These are phyloP conservation scores for Lethocerus indicus DNA, from an alignment of 1,140 invertebrate species.

Conservation along the genomic window DNA sequence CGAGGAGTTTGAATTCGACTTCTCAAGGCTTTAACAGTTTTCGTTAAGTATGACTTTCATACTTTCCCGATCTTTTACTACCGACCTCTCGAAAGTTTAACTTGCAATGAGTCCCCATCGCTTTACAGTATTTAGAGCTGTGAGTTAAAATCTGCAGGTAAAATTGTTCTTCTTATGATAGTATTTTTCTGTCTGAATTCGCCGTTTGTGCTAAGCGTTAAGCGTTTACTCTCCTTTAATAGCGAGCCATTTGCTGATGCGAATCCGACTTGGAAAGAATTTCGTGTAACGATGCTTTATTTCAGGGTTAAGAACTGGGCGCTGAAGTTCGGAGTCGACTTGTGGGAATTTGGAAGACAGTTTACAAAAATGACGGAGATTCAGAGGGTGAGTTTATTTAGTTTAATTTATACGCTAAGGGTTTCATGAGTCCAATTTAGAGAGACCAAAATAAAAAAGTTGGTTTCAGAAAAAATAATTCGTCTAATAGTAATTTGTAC, in stretches of 20 bases:
- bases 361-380: slow-evolving; percentile 76
- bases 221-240: not conserved
- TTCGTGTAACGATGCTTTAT: slow-evolving; percentile 22
- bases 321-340: slow-evolving; percentile 68
- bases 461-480: no score
- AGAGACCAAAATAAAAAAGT: no score
- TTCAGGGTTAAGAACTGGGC: slow-evolving; percentile 82
- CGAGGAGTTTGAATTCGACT: no score
- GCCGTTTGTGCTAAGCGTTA: not conserved
- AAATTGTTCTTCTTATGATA: not conserved
- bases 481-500: no score
- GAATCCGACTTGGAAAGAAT: not conserved
- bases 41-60: no score
- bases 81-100: no score
- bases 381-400: slow-evolving; percentile 48
- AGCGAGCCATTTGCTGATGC: not conserved
- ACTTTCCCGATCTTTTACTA: no score
- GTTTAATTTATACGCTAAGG: not conserved
- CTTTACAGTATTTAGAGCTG: not conserved
- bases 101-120: no score
- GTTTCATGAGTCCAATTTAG: no score
- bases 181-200: not conserved
- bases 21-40: no score
- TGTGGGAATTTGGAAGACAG: slow-evolving; percentile 73
- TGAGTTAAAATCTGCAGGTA: not conserved